Conservation (phyloP, 2,888 invertebrate species). For the Oscheius onirici region DNA sequence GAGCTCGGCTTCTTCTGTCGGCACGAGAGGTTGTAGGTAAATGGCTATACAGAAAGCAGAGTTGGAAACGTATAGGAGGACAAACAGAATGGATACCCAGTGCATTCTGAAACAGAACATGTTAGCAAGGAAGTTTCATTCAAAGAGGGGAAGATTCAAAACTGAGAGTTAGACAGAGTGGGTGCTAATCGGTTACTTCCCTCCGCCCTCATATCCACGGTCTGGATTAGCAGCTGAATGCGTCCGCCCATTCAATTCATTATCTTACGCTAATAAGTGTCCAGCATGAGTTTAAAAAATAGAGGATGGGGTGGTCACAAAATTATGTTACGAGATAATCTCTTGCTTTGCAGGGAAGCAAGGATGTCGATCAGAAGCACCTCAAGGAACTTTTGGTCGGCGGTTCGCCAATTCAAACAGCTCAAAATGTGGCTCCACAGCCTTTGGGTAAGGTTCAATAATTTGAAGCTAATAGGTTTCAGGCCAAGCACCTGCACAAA, state of each 20-base stretch:
- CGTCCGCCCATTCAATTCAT: slow-evolving; percentile 27
- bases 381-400: slow-evolving; percentile 81
- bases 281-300: not conserved
- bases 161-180: slow-evolving; percentile 4
- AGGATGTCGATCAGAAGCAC: slow-evolving; percentile 93
- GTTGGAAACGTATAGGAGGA: slow-evolving; percentile 13
- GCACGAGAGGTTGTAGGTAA: slow-evolving; percentile 7
- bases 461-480: not conserved
- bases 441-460: not conserved
- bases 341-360: slow-evolving; percentile 82
- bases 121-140: not conserved
- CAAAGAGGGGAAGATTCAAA: not conserved
- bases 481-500: too few relatives aligned
- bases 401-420: not conserved
- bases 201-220: slow-evolving; percentile 23
- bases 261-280: slow-evolving; percentile 17
- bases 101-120: not conserved
- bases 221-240: slow-evolving; percentile 24
- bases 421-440: not conserved
- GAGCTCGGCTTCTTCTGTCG: not conserved
- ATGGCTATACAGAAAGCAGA: slow-evolving; percentile 13
- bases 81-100: slow-evolving; percentile 19
- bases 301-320: not conserved
- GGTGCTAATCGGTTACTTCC: slow-evolving; percentile 15
- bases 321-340: not conserved